A percentile compares a stretch with the other conserved stretches of the same genome.
Evolutionary conservation across 2,888 invertebrate genomes (phyloP).

Genomic region (Drosophila macrospina): DNA sequence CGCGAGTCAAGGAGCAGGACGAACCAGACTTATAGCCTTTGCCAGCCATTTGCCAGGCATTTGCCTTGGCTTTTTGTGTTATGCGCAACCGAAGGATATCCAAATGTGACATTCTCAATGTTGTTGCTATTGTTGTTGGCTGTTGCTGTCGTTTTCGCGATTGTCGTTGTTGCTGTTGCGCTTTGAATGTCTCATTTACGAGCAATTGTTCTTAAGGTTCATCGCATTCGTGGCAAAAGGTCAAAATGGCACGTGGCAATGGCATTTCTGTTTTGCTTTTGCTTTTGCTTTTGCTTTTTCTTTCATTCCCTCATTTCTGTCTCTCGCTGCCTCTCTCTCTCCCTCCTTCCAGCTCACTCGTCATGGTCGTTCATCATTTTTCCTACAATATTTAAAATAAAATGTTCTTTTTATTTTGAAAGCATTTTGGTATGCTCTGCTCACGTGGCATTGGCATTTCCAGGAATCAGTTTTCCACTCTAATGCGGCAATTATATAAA

Average conservation of each 20-base stretch:
- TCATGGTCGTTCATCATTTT: conserved; percentile 33
- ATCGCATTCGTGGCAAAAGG: conserved; percentile 61
- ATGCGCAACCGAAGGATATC: conserved; percentile 63
- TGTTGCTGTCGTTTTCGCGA: conserved; percentile 1
- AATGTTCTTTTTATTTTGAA: not conserved
- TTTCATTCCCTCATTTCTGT: no score
- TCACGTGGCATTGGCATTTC: conserved; percentile 62
- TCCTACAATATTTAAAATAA: not conserved
- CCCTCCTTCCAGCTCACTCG: not conserved
- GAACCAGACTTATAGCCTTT: not conserved
- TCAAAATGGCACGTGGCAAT: conserved; percentile 60
- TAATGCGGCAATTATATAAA: conserved; percentile 44
- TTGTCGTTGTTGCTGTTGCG: conserved; percentile 38
- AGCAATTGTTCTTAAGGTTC: conserved; percentile 67
- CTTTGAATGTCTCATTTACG: conserved; percentile 71
- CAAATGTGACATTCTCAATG: conserved; percentile 63
- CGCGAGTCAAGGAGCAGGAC: conserved; percentile 20
- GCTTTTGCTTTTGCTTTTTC: no score
- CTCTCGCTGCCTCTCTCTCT: not conserved
- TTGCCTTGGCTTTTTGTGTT: conserved; percentile 44
- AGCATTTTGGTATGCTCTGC: conserved; percentile 14
- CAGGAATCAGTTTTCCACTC: conserved; percentile 9
- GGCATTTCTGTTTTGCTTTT: conserved; percentile 30
- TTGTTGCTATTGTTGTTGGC: not conserved
- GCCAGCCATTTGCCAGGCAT: conserved; percentile 26